phyloP scores from a whole-genome alignment of 2,113 vertebrate genomes.

The Mustela lutreola region DNA sequence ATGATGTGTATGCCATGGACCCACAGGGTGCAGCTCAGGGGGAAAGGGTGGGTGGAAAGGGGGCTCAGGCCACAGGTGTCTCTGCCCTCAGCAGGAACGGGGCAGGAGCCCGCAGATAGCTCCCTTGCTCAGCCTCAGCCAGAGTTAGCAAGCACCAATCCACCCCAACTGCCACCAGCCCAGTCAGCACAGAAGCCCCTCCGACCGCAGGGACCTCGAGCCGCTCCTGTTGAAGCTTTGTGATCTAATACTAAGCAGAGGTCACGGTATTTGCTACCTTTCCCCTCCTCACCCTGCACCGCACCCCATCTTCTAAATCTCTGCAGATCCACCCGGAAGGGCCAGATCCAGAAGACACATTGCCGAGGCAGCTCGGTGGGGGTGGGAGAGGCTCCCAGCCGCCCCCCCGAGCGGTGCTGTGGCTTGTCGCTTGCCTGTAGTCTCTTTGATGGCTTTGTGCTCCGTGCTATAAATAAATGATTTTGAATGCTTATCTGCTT shows the following conservation, averaged over 20 bases:
- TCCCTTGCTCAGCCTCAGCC: not conserved
- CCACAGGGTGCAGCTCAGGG: not conserved
- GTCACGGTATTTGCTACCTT: not conserved
- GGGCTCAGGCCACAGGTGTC: not conserved
- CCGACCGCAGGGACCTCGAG: not conserved
- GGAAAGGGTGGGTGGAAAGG: not conserved
- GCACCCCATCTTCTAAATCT: not conserved
- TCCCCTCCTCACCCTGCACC: not conserved
- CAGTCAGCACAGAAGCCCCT: not conserved
- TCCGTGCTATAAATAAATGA: constrained; percentile 76
- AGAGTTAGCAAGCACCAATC: not conserved
- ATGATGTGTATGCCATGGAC: not conserved
- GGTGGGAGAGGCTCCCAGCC: not conserved
- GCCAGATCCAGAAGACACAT: not conserved
- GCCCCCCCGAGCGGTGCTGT: constrained; percentile 49
- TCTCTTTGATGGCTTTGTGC: constrained; percentile 68
- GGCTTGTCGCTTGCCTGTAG: constrained; percentile 74
- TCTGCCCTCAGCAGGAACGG: not conserved
- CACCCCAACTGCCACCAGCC: not conserved
- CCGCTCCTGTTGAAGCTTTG: not conserved
- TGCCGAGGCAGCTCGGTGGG: not conserved
- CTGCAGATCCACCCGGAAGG: not conserved
- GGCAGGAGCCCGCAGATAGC: not conserved
- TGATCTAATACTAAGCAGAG: not conserved
- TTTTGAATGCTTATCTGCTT: constrained; percentile 79